phyloP scores from a whole-genome alignment of 2,797 vertebrate genomes.

The Ibycter americanus region DNA sequence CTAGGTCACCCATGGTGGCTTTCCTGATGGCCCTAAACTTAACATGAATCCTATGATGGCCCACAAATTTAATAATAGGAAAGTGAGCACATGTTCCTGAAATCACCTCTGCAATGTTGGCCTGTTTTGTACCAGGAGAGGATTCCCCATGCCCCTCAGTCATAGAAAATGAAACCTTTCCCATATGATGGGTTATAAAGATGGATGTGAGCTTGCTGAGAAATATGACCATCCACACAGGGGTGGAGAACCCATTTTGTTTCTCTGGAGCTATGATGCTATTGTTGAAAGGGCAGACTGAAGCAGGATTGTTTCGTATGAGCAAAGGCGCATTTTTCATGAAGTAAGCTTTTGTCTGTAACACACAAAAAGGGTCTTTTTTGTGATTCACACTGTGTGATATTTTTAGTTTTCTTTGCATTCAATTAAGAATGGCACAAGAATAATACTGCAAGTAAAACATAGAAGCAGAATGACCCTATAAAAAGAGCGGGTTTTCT shows the following conservation, averaged over 20 bases:
- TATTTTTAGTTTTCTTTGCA: conserved; percentile 17
- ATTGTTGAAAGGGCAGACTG: conserved; percentile 11
- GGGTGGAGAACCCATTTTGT: neutral
- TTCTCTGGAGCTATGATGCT: conserved; percentile 12
- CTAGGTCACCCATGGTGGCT: neutral
- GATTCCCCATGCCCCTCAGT: neutral
- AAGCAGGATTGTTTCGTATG: conserved; percentile 16
- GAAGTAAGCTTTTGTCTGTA: conserved; percentile 48
- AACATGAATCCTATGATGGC: neutral
- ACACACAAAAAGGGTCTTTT: neutral
- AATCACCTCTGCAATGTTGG: neutral
- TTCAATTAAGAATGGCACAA: neutral
- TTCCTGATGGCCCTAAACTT: neutral
- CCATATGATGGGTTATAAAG: neutral
- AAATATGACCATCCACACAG: neutral
- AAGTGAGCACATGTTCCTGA: neutral
- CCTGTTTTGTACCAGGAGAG: neutral
- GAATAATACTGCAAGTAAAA: neutral
- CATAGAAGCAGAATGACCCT: neutral
- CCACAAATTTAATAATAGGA: neutral
- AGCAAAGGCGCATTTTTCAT: neutral
- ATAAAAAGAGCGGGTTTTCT: neutral
- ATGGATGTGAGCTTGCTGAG: neutral
- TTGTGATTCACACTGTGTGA: neutral
- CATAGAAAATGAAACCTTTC: neutral